These are phyloP conservation scores for Phasia obesa DNA, from an alignment of 2,888 invertebrate species.

Conservation along the genomic window DNA sequence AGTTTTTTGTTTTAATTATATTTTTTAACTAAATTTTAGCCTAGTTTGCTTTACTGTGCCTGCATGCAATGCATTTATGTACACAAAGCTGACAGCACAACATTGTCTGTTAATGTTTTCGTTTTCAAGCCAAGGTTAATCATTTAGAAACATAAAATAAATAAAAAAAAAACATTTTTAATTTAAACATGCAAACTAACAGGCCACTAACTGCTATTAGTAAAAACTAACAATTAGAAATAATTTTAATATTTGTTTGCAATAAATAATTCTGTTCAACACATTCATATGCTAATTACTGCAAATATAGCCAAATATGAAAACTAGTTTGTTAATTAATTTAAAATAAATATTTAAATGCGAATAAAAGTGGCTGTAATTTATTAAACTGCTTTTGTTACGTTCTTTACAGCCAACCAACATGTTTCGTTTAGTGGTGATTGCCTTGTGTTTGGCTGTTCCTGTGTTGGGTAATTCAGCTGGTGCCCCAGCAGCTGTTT, in stretches of 20 bases:
- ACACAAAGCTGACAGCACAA: slow-evolving; percentile 14
- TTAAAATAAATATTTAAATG: slow-evolving; percentile 16
- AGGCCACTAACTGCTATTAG: slow-evolving; percentile 24
- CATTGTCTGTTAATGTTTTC: slow-evolving; percentile 10
- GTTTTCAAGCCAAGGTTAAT: slow-evolving; percentile 57
- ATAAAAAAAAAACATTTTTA: slow-evolving; percentile 16
- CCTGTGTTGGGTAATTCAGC: slow-evolving; percentile 83
- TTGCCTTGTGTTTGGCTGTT: slow-evolving; percentile 76
- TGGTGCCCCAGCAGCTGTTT: slow-evolving; percentile 86
- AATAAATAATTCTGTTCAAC: slow-evolving; percentile 48
- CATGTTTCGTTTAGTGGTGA: slow-evolving; percentile 78
- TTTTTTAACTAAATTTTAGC: neutral
- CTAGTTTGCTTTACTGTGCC: slow-evolving; percentile 4
- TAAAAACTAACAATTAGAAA: slow-evolving; percentile 39
- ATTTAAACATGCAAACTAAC: slow-evolving; percentile 50
- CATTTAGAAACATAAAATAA: slow-evolving; percentile 36
- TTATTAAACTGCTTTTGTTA: neutral
- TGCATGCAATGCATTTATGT: neutral
- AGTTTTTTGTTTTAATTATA: neutral
- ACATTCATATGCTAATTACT: slow-evolving; percentile 17
- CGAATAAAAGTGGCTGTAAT: neutral
- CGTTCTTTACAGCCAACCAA: slow-evolving; percentile 33
- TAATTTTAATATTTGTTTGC: slow-evolving; percentile 21
- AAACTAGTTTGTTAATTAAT: slow-evolving; percentile 40
- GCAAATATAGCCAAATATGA: neutral